Conservation (phyloP, 2,113 vertebrate species). For the Aldabrachelys gigantea region DNA sequence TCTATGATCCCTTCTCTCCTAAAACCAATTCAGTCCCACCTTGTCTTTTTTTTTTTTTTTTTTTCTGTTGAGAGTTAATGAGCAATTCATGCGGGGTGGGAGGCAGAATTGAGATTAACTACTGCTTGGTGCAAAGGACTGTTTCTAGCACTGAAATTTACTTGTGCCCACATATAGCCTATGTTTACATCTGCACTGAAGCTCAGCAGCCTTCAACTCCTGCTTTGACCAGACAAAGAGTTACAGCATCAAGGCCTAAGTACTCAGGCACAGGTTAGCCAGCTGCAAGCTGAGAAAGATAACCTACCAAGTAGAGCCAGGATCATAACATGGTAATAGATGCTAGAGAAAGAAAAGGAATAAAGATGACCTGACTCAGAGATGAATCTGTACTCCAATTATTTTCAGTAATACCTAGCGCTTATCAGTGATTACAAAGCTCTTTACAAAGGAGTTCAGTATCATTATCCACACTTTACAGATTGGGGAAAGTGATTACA, state of each 20-base stretch:
- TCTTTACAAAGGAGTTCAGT: background rate
- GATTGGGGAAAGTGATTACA: constrained; percentile 54
- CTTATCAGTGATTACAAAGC: constrained; percentile 32
- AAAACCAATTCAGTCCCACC: no score
- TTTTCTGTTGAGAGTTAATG: background rate
- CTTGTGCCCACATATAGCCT: background rate
- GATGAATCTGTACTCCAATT: background rate
- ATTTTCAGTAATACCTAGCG: background rate
- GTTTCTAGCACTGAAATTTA: background rate
- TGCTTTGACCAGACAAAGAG: background rate
- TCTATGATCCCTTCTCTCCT: background rate
- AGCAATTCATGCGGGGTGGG: background rate
- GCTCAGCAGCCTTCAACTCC: background rate
- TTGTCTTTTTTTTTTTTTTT: no score
- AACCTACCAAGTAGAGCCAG: background rate
- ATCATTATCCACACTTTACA: constrained; percentile 37
- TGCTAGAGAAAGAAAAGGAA: background rate
- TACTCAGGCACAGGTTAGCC: background rate
- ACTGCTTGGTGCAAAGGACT: background rate
- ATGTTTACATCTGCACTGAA: background rate
- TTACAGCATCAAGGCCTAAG: background rate
- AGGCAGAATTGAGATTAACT: background rate
- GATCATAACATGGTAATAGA: background rate
- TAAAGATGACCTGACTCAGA: background rate
- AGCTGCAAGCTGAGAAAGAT: no score